Conservation (phyloP, 1,140 invertebrate genomes). For the Euschistus heros region DNA sequence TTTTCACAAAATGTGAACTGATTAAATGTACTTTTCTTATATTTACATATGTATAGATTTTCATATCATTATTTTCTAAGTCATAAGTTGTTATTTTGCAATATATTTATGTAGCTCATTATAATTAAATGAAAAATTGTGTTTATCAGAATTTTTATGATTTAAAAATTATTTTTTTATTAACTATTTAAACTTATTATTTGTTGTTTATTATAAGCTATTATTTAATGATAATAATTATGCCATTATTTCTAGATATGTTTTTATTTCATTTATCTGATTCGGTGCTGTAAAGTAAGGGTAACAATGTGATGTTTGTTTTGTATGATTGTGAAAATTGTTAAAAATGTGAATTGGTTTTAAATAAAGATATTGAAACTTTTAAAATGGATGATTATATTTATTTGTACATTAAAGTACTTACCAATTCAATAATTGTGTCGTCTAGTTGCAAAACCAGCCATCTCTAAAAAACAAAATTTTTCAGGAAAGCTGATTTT, state of each 20-base stretch:
- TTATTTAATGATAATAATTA: background rate
- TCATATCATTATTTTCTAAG: conserved; percentile 17
- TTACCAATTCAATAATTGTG: too few relatives aligned
- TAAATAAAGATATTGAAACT: too few relatives aligned
- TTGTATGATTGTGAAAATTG: too few relatives aligned
- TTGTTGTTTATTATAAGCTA: background rate
- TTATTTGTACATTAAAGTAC: too few relatives aligned
- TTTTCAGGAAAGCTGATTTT: too few relatives aligned
- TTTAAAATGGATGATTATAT: too few relatives aligned
- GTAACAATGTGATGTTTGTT: too few relatives aligned
- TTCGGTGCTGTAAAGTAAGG: conserved; percentile 4
- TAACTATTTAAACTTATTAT: conserved; percentile 8
- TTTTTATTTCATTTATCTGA: background rate
- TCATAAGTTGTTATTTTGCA: conserved; percentile 2
- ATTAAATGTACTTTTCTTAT: conserved; percentile 10
- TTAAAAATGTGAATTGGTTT: too few relatives aligned
- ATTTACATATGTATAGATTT: background rate
- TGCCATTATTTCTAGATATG: conserved; percentile 1
- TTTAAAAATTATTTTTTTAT: conserved; percentile 12
- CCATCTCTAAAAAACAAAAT: too few relatives aligned
- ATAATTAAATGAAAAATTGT: background rate
- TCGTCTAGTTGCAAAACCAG: too few relatives aligned
- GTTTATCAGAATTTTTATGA: background rate
- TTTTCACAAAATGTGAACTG: conserved; percentile 5
- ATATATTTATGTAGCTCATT: background rate